phyloP scores from a whole-genome alignment of 1,140 invertebrate genomes.

The Octopus sinensis region DNA sequence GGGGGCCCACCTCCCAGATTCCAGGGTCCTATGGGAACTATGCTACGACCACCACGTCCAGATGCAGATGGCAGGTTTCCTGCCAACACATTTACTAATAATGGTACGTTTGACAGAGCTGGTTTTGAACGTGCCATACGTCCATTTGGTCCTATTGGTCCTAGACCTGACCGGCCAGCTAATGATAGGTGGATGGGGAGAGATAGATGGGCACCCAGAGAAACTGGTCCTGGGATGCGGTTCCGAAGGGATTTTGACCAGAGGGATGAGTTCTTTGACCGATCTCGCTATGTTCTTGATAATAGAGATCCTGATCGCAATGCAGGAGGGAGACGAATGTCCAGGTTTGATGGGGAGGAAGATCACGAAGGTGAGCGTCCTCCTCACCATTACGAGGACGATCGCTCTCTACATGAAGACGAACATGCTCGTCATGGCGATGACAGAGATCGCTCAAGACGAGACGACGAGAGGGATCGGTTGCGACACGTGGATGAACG shows the following conservation, averaged over 20 bases:
- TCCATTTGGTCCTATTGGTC: constrained; percentile 17
- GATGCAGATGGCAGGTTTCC: not conserved
- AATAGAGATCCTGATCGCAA: constrained; percentile 12
- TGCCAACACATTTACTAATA: not conserved
- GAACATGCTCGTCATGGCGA: constrained; percentile 21
- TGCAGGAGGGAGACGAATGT: constrained; percentile 14
- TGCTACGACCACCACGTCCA: constrained; percentile 12
- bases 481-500: constrained; percentile 1
- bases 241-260: constrained; percentile 9
- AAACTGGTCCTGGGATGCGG: not conserved
- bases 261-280: constrained; percentile 21
- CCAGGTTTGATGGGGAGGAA: constrained; percentile 18
- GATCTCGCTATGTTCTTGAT: constrained; percentile 18
- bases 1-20: constrained; percentile 11
- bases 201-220: constrained; percentile 3
- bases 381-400: not conserved
- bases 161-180: not conserved
- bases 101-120: constrained; percentile 2
- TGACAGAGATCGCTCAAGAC: constrained; percentile 21
- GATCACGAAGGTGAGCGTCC: constrained; percentile 20
- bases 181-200: constrained; percentile 11
- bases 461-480: constrained; percentile 15
- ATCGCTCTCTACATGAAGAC: constrained; percentile 16
- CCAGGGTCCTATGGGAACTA: not conserved
- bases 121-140: not conserved